Percentiles rank a stretch among this genome's conserved stretches.
Evolutionary conservation across 2,888 invertebrate genomes (phyloP).

Genomic region (Polydrusus cervinus): DNA sequence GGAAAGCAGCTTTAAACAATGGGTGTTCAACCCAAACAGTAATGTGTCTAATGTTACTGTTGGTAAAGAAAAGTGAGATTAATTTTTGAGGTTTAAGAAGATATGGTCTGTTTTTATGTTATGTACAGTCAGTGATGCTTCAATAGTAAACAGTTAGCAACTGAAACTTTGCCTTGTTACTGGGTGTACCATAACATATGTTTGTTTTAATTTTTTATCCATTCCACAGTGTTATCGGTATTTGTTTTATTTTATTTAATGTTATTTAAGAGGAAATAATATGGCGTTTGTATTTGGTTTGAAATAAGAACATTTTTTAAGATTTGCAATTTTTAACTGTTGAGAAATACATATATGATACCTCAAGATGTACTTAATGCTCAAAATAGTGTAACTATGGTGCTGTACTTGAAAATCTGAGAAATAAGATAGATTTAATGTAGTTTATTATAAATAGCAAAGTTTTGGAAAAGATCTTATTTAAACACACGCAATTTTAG

Average conservation of each 20-base stretch:
- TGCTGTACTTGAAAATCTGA: conserved; percentile 20
- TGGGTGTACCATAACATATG: too few species aligned
- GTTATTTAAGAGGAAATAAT: too few species aligned
- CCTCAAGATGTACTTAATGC: conserved; percentile 13
- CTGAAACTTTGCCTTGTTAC: too few species aligned
- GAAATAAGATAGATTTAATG: not conserved
- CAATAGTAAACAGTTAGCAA: too few species aligned
- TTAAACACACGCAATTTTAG: not conserved
- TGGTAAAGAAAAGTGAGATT: conserved; percentile 62
- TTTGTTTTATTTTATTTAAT: too few species aligned
- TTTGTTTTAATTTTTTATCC: too few species aligned
- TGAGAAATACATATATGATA: not conserved
- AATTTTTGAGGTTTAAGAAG: not conserved
- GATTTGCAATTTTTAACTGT: too few species aligned
- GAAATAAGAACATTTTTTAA: too few species aligned
- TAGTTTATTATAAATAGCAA: not conserved
- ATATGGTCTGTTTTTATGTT: not conserved
- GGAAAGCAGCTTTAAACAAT: conserved; percentile 69
- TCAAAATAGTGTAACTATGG: conserved; percentile 11
- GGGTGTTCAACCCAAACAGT: conserved; percentile 70
- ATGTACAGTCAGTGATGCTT: not conserved
- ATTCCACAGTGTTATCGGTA: too few species aligned
- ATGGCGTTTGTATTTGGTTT: too few species aligned
- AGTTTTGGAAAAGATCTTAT: not conserved
- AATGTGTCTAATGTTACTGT: conserved; percentile 68